phyloP scores from a whole-genome alignment of 2,797 vertebrate species.

The Paramormyrops hopkinsi region DNA sequence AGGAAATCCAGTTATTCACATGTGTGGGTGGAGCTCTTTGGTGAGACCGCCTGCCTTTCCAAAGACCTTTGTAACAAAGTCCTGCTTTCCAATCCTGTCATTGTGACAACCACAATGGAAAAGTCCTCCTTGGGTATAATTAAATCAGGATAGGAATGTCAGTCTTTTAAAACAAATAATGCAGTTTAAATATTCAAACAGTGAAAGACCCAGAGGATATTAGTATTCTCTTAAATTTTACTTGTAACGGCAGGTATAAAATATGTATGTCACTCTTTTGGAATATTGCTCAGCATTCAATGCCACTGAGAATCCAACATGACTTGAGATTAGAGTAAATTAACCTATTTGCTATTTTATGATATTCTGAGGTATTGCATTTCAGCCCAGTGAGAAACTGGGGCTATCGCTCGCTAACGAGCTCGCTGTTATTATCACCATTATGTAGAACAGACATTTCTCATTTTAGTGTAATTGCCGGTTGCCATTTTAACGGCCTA shows the following conservation, averaged over 20 bases:
- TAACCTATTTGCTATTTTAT: not conserved
- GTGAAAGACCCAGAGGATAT: not conserved
- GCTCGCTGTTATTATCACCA: not conserved
- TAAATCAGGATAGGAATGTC: not conserved
- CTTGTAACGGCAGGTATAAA: not conserved
- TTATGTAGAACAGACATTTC: constrained; percentile 10
- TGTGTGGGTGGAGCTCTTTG: not conserved
- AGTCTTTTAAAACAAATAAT: not conserved
- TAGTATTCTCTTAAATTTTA: not conserved
- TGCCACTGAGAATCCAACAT: not conserved
- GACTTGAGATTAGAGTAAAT: not conserved
- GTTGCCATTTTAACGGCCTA: not conserved
- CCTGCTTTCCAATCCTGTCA: not conserved
- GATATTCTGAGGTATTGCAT: not conserved
- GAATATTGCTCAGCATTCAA: not conserved
- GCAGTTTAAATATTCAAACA: not conserved
- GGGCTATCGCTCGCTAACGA: not conserved
- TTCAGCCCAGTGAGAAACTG: not conserved
- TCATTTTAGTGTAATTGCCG: constrained; percentile 2
- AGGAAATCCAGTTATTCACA: not conserved
- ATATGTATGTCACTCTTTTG: not conserved
- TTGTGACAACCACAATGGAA: not conserved
- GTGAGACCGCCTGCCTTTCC: not conserved
- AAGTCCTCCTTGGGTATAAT: not conserved
- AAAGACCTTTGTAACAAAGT: not conserved